A percentile compares a stretch with the other conserved stretches of the same genome.
These are phyloP conservation scores for Acrocyrtus sp. DNA, from an alignment of 2,888 invertebrate genomes.

Conservation along the genomic window DNA sequence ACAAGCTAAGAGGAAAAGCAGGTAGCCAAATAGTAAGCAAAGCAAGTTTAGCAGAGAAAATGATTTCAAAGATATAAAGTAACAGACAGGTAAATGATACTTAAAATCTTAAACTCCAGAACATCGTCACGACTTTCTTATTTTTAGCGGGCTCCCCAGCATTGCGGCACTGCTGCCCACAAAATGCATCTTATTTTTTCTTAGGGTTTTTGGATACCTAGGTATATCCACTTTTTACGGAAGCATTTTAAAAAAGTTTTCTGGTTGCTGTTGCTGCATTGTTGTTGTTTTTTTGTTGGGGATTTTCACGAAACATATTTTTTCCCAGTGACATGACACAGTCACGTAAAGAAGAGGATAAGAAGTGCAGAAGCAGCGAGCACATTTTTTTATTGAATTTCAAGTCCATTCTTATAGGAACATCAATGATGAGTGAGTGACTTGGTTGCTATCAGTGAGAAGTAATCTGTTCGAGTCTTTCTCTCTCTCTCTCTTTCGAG, in stretches of 20 bases:
- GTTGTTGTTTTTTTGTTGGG: neutral
- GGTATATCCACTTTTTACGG: conserved; percentile 7
- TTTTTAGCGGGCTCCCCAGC: too few species aligned
- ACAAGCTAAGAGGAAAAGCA: too few species aligned
- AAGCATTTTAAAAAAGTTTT: conserved; percentile 33
- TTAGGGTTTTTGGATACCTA: too few species aligned
- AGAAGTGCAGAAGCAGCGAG: conserved; percentile 39
- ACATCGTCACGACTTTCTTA: conserved; percentile 57
- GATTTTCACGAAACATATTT: conserved; percentile 31
- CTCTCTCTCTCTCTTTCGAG: too few species aligned
- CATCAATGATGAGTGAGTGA: conserved; percentile 1
- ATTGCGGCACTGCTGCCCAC: too few species aligned
- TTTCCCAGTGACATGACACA: conserved; percentile 34
- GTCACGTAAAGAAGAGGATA: conserved; percentile 6
- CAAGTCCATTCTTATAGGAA: too few species aligned
- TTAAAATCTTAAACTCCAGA: conserved; percentile 41
- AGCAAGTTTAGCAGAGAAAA: too few species aligned
- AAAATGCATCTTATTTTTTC: too few species aligned
- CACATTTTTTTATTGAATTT: too few species aligned
- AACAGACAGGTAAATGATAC: conserved; percentile 51
- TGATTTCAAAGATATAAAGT: neutral
- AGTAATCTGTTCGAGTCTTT: neutral
- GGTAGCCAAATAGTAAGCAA: too few species aligned
- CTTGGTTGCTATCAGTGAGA: neutral
- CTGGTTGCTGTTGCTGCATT: conserved; percentile 10